These are phyloP conservation scores for Limnodromus scolopaceus DNA, from an alignment of 2,797 vertebrate genomes.

Conservation along the genomic window DNA sequence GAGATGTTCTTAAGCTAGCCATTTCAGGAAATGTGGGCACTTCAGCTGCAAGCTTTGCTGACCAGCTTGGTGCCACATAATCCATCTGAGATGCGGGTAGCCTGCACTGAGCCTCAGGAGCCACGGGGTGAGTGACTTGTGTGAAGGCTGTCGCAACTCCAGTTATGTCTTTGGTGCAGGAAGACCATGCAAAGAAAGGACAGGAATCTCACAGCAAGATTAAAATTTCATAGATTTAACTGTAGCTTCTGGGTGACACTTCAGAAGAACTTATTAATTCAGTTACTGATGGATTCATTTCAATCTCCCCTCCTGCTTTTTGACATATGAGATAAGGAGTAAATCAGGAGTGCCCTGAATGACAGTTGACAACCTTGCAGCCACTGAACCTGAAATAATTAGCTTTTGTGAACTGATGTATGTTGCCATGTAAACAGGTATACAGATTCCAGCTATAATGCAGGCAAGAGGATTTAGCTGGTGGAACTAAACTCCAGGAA, in stretches of 20 bases:
- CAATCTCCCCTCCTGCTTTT: not conserved
- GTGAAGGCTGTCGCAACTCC: fast-evolving
- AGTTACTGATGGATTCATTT: not conserved
- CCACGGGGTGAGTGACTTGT: not conserved
- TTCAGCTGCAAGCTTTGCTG: not conserved
- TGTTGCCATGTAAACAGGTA: not conserved
- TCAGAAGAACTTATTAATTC: not conserved
- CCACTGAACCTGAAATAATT: not conserved
- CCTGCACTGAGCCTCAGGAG: not conserved
- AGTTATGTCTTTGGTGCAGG: not conserved
- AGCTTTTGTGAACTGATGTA: not conserved
- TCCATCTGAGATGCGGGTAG: not conserved
- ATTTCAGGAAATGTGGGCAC: not conserved
- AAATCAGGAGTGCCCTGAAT: not conserved
- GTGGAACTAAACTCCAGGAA: not conserved
- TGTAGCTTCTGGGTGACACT: not conserved
- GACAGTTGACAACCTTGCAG: not conserved
- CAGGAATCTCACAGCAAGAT: not conserved
- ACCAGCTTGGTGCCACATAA: not conserved
- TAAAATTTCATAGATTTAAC: not conserved
- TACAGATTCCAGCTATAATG: not conserved
- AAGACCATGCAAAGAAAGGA: not conserved
- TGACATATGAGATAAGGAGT: not conserved
- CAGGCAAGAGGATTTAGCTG: not conserved
- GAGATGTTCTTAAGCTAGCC: not conserved